phyloP scores from a whole-genome alignment of 2,888 invertebrate species.

The Troides oblongomaculatus region DNA sequence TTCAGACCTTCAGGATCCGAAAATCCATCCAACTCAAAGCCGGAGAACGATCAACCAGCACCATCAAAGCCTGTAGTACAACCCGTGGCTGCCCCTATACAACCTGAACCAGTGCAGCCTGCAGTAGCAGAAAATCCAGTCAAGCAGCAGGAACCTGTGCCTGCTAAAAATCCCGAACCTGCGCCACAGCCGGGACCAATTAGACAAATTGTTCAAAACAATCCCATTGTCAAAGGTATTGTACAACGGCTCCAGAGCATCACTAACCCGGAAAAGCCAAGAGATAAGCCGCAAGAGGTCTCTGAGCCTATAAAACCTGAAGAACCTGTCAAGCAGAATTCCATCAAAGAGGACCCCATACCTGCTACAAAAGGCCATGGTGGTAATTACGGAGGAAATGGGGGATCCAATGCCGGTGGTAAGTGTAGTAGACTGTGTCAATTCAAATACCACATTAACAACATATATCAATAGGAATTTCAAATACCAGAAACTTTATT shows the following conservation, averaged over 20 bases:
- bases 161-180: neutral
- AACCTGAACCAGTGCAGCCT: constrained; percentile 30
- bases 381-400: constrained; percentile 32
- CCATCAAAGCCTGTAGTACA: constrained; percentile 6
- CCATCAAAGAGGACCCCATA: constrained; percentile 34
- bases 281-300: constrained; percentile 37
- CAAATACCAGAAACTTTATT: too few relatives aligned
- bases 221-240: constrained; percentile 50
- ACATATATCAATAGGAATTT: too few relatives aligned
- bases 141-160: constrained; percentile 20
- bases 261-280: constrained; percentile 50
- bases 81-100: constrained; percentile 1
- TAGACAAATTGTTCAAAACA: constrained; percentile 50
- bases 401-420: constrained; percentile 17
- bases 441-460: too few relatives aligned
- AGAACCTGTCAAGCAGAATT: neutral
- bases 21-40: constrained; percentile 5
- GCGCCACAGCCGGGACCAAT: constrained; percentile 41
- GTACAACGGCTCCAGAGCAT: constrained; percentile 49
- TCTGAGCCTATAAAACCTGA: constrained; percentile 6
- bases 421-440: neutral
- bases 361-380: constrained; percentile 35
- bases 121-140: constrained; percentile 24
- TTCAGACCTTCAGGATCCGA: constrained; percentile 21
- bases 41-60: constrained; percentile 16